These are phyloP conservation scores for Alosa sapidissima DNA, from an alignment of 2,797 vertebrate species.

Conservation along the genomic window DNA sequence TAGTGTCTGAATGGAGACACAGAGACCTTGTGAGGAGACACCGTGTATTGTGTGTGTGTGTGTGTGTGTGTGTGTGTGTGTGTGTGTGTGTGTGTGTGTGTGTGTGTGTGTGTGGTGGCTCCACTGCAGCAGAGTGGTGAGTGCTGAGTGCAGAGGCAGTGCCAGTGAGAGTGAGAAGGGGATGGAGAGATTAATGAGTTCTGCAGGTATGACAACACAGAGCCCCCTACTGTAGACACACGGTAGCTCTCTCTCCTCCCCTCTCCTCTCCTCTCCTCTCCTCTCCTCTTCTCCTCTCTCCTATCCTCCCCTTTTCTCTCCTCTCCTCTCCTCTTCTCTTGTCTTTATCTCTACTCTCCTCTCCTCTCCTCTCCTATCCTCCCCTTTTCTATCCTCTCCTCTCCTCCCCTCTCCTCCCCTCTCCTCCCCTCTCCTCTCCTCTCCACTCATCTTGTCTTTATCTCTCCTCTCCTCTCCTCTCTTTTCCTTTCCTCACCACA, in stretches of 20 bases:
- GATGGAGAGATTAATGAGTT: background rate
- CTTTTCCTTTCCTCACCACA: no score
- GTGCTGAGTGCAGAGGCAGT: background rate
- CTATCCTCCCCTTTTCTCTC: background rate
- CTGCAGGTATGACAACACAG: background rate
- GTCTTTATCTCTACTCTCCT: conserved; percentile 38
- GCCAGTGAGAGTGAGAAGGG: background rate
- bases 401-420: no score
- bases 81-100: conserved; percentile 1
- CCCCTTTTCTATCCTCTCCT: background rate
- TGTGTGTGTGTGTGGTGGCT: background rate
- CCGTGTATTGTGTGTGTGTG: no score
- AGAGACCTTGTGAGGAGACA: no score
- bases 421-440: background rate
- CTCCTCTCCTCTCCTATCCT: conserved; percentile 36
- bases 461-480: background rate
- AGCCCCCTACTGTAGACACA: background rate
- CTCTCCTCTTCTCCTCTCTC: background rate
- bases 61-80: background rate
- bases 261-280: background rate
- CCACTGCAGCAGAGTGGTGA: background rate
- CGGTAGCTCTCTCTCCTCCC: background rate
- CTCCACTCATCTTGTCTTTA: no score
- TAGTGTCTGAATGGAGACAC: no score
- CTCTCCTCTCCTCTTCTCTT: conserved; percentile 34